These are phyloP conservation scores for Acrocyrtus sp. DNA, from an alignment of 2,888 invertebrate genomes.

Conservation along the genomic window DNA sequence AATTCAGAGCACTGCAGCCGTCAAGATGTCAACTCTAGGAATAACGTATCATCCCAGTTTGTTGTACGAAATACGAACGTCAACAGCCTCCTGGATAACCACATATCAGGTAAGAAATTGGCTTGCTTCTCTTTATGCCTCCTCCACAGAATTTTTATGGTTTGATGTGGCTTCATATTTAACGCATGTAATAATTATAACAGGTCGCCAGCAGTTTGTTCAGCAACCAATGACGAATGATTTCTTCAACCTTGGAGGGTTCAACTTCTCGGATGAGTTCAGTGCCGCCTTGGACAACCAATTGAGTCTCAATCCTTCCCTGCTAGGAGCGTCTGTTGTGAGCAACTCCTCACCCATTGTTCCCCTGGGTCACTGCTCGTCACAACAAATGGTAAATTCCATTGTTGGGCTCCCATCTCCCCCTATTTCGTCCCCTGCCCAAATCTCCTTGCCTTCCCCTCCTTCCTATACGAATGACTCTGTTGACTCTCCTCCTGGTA, in stretches of 20 bases:
- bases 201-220: slow-evolving; percentile 62
- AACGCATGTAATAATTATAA: slow-evolving; percentile 5
- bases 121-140: slow-evolving; percentile 4
- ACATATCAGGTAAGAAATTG: slow-evolving; percentile 55
- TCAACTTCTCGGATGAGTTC: slow-evolving; percentile 63
- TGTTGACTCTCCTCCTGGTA: slow-evolving; percentile 58
- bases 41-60: slow-evolving; percentile 64
- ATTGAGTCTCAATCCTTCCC: slow-evolving; percentile 60
- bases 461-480: slow-evolving; percentile 57
- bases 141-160: not conserved
- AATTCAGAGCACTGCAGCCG: slow-evolving; percentile 75
- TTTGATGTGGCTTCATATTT: slow-evolving; percentile 6
- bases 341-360: slow-evolving; percentile 48
- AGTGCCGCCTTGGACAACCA: slow-evolving; percentile 63
- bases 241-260: slow-evolving; percentile 63
- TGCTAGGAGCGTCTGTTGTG: slow-evolving; percentile 58
- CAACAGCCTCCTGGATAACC: slow-evolving; percentile 58
- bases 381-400: slow-evolving; percentile 64
- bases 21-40: slow-evolving; percentile 53
- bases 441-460: slow-evolving; percentile 60
- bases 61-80: slow-evolving; percentile 52
- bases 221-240: slow-evolving; percentile 62
- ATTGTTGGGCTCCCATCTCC: slow-evolving; percentile 62
- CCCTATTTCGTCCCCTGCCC: slow-evolving; percentile 51
- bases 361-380: slow-evolving; percentile 57